phyloP scores from a whole-genome alignment of 2,888 invertebrate species.

The Tenthredo notha region DNA sequence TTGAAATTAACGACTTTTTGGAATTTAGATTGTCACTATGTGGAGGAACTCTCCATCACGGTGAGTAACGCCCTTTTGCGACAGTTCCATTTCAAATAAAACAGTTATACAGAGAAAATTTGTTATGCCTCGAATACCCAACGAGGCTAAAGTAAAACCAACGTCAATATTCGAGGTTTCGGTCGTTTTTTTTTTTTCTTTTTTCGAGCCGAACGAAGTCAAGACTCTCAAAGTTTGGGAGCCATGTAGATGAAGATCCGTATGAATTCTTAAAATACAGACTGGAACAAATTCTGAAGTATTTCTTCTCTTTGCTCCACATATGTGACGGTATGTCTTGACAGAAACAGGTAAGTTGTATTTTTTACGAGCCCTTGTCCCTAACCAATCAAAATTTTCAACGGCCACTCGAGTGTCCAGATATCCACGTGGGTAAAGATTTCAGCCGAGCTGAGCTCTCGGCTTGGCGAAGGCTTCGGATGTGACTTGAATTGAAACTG shows the following conservation, averaged over 20 bases:
- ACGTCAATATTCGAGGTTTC: neutral
- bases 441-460: constrained; percentile 36
- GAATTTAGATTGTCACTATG: neutral
- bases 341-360: neutral
- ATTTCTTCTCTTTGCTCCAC: neutral
- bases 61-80: neutral
- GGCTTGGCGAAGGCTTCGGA: constrained; percentile 51
- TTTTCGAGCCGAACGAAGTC: neutral
- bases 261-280: neutral
- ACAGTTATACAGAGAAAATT: neutral
- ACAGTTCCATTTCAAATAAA: neutral
- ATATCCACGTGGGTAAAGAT: constrained; percentile 48
- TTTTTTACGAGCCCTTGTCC: constrained; percentile 18
- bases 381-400: constrained; percentile 44
- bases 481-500: constrained; percentile 62
- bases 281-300: too few species aligned
- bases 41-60: neutral
- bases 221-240: neutral
- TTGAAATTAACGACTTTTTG: neutral
- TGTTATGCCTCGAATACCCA: neutral
- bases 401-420: constrained; percentile 34
- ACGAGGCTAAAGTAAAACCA: neutral
- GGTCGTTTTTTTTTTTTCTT: too few species aligned
- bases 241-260: neutral
- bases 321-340: neutral